phyloP scores from a whole-genome alignment of 2,113 vertebrate genomes.

The Ascaphus truei region DNA sequence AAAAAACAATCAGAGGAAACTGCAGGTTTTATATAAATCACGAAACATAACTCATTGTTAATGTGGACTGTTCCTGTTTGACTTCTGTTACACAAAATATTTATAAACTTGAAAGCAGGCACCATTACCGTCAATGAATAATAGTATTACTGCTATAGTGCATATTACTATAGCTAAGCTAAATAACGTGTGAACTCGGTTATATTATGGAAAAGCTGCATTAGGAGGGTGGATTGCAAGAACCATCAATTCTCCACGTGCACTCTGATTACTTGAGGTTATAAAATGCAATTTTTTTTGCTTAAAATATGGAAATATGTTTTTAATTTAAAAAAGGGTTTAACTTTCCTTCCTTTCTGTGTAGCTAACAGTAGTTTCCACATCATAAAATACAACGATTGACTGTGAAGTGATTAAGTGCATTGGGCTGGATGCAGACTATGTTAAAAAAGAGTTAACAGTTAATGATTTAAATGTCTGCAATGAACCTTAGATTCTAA shows the following conservation, averaged over 20 bases:
- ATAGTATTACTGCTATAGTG: too few species aligned
- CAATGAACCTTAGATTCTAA: constrained; percentile 14
- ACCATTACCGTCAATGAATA: too few species aligned
- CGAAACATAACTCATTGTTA: neutral
- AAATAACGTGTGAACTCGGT: too few species aligned
- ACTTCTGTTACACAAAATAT: neutral
- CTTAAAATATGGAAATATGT: constrained; percentile 32
- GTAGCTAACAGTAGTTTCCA: constrained; percentile 31
- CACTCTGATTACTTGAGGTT: constrained; percentile 25
- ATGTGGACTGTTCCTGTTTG: neutral
- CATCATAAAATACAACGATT: constrained; percentile 22
- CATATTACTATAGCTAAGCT: too few species aligned
- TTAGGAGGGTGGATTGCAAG: too few species aligned
- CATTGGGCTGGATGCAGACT: neutral
- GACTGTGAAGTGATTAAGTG: constrained; percentile 19
- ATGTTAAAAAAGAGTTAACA: constrained; percentile 18
- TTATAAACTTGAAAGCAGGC: neutral
- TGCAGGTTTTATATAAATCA: neutral
- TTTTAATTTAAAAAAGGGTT: constrained; percentile 40
- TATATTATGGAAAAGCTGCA: too few species aligned
- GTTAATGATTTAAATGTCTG: constrained; percentile 1
- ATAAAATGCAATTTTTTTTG: constrained; percentile 33
- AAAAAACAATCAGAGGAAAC: neutral
- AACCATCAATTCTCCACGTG: neutral
- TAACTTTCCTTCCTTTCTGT: constrained; percentile 22